Base-by-base conservation (phyloP, 2,888 invertebrate species). In the Hydroisotoma schaefferi region DNA sequence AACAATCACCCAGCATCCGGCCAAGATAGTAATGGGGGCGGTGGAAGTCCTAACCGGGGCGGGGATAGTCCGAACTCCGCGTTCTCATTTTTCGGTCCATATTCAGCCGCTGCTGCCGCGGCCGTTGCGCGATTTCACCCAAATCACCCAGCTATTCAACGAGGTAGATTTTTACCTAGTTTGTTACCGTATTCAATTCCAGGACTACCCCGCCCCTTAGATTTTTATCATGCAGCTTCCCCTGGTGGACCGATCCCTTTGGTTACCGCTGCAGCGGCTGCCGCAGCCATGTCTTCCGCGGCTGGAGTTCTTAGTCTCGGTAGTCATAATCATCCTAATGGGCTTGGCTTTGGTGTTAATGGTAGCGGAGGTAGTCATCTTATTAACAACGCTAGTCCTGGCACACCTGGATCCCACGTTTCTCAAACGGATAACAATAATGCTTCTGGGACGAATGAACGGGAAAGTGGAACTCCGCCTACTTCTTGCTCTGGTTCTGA, bases 401-500 rank as follows among this genome's bases (percentile, higher is more conserved):
- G 59, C 20, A 65, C 65, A 57, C 63, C 63, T 2, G 66, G 59
- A 18, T 67, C 65, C 62, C 65, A 64, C 66, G 65, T 61, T 33
- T 57, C 57, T 28, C 55, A 46, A 28, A 55, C 55, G 47, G 22
- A 48, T 12, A 38, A 25, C 15, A 57, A 63, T n/a, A 59, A 57
- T 40, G 37, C 40, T 23, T 55, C 44, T 49, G 54, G 52, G 2
- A 38, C 25, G 3, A 53, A 25, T 37, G 69, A 71, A 47, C 61
- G 68, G 44, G 71, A 71, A 52, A 61, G 56, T 61, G 67, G 66
- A 62, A 72, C 72, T 62, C 72, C 72, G 55, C 72, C 72, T 46
- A 69, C 70, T 60, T 80, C 80, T 15, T 80, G 80, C 70, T 80
- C 81, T 22, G 80, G 81, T 37, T 81, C 80, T 25, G 81, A 82